Base-by-base conservation (phyloP, 2,113 vertebrate species). In the Azemiops feae region DNA sequence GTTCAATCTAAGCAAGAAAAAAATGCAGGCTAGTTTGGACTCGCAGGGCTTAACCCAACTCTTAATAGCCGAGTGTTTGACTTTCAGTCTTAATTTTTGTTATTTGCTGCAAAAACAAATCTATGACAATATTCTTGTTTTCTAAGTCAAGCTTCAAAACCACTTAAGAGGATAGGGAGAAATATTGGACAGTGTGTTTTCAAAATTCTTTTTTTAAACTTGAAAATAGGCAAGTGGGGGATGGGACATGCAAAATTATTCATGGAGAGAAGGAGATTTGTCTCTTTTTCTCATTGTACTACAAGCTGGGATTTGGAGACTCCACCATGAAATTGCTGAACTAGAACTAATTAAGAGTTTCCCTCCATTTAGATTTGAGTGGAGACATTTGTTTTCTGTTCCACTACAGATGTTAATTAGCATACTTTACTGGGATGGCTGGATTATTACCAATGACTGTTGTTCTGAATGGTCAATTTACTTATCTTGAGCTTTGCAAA, bases 21-120 rank as follows among this genome's bases (percentile, higher is more conserved):
- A 94, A 92, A 94, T 0, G 20, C 10, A 86, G 7, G 14, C 47
- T 60, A 96, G 95, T 94, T 92, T 90, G 0, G 0, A 94, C 93
- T 94, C n/a, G 94, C 60, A 2, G 1, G 8, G 20, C 85, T 9
- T 5, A 1, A 0, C 25, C 87, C 4, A 1, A 0, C 16, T 89
- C 88, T 88, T 58, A 89, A 94, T 92, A 91, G 6, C 34, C 90
- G 2, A 0, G 25, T 10, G 25, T 93, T 39, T 88, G 88, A 89
- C 52, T 45, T 81, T 81, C 8, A 2, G 54, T 43, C 5, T 43
- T 81, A 43, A 30, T 27, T 50, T 94, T 90, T 20, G 4, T 25
- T 50, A 2, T 3, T 92, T 43, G 47, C 47, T 94, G 55, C 88
- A 69, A 1, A 81, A 4, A 52, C 27, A 27, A 85, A 5, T 39